Base-by-base conservation (phyloP, 2,797 vertebrate species). In the Taenioides sp. region DNA sequence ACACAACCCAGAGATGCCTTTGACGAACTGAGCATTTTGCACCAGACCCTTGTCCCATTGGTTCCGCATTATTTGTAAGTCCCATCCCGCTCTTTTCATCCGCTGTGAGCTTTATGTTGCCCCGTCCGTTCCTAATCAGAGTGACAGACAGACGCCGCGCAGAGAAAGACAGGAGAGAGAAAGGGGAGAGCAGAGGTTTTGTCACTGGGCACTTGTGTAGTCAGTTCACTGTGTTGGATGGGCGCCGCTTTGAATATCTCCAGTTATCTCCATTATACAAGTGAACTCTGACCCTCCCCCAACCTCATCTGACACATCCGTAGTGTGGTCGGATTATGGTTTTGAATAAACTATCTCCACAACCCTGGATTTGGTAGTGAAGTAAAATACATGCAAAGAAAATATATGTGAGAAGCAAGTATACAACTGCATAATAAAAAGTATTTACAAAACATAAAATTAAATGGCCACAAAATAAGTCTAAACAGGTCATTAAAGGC, bases 81-180 rank as follows among this genome's bases (percentile, higher is more conserved):
- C 80, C 82, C 79, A 82, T 85, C 85, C 88, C 89, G 84, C 86
- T 67, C 84, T 90, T 87, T 86, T 87, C 76, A 86, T 85, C 80
- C 86, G 69, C 81, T 78, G 76, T n/a, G 18, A 71, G 84, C 90
- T 91, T 90, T 87, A 87, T 89, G 83, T 75, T 86, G 80, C 81
- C 77, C 80, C 73, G 80, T 78, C 87, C 91, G 88, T 93, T 78
- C 85, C 89, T 92, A 93, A 93, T 93, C 85, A 76, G 80, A 88
- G 74, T 93, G 91, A 93, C 92, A 93, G 91, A 91, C 91, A 93
- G 92, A 93, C 92, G 91, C 92, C 86, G 74, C 17, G 62, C 73
- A 86, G 81, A 92, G 87, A 92, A 91, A 91, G 90, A 91, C 84
- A 5, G 67, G 77, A 73, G 85, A 90, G 90, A 88, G 84, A 91